These are phyloP conservation scores for Brachymystax lenok DNA, from an alignment of 2,797 vertebrate species.

Conservation along the genomic window DNA sequence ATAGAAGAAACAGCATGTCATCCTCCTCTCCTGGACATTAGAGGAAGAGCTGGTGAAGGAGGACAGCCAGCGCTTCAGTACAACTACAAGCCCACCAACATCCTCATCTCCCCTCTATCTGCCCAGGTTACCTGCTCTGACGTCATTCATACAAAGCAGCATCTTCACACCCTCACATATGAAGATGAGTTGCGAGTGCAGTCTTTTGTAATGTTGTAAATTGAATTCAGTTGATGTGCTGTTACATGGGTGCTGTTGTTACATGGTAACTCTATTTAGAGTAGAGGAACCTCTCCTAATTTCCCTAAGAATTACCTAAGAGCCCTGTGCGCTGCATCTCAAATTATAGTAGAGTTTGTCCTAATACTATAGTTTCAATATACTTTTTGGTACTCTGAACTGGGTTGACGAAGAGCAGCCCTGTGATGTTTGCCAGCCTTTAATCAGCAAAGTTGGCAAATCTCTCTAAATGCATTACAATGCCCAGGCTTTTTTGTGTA, in stretches of 20 bases:
- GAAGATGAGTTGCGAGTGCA: not conserved
- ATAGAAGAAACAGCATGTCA: not conserved
- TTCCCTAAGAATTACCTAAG: not conserved
- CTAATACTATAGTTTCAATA: no score
- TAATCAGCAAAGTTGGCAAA: constrained; percentile 6
- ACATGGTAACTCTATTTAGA: no score
- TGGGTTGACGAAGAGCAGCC: no score
- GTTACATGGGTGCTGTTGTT: not conserved
- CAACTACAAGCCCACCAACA: not conserved
- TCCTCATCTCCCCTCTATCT: not conserved
- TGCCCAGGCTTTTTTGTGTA: constrained; percentile 3
- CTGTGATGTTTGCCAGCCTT: not conserved
- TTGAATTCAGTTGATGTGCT: not conserved
- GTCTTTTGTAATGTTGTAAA: not conserved
- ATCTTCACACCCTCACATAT: not conserved
- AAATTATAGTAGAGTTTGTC: not conserved
- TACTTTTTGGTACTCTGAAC: no score
- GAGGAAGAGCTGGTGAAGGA: constrained; percentile 8
- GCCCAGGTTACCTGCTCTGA: not conserved
- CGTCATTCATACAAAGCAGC: not conserved
- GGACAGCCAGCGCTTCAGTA: constrained; percentile 2
- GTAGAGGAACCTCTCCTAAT: not conserved
- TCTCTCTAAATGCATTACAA: not conserved
- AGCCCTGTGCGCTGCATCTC: not conserved
- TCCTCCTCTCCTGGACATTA: not conserved